Base-by-base conservation (phyloP, 2,888 invertebrate species). In the Myathropa florea region DNA sequence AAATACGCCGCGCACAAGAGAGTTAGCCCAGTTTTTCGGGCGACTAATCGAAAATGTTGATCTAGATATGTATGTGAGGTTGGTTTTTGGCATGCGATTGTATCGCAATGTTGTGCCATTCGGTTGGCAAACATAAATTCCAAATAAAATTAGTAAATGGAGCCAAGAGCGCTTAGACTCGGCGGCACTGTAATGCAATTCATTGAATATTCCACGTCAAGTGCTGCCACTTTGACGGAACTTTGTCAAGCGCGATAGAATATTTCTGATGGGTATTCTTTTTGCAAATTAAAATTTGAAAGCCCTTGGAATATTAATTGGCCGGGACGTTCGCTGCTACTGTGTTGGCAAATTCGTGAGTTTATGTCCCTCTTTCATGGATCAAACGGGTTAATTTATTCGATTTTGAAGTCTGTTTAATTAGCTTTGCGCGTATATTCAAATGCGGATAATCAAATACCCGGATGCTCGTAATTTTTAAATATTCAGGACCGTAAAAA, bases 21-120 rank as follows among this genome's bases (percentile, higher is more conserved):
- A 0, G 39, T 63, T 78, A 67, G 30, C 72, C 78, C 72, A 57
- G 53, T 70, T 82, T 72, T 78, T 36, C 46, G 57, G 57, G 24
- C 24, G 57, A 24, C 57, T 53, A 67, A 61, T 70, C 71, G 14
- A 21, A 21, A 55, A 28, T 77, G 46, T 39, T 67, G 82, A 28
- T 23, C 71, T 67, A 65, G 77, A 77, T 59, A 77, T 46, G 57
- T 18, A n/a, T n/a, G n/a, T n/a, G n/a, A n/a, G 10, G 4, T 3
- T 24, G 57, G 57, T 14, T 7, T 57, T 57, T 57, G 57, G 57
- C 57, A 24, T 10, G 10, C 4, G n/a, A 57, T 57, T 23, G 24
- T 23, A 24, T 57, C 14, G 12, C 57, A 26, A 24, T 14, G 57
- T 26, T 57, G 24, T 23, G 24, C 24, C 46, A 46, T 46, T 46